These are phyloP conservation scores for Ctenopoma kingsleyae DNA, from an alignment of 2,797 vertebrate species.

Conservation along the genomic window DNA sequence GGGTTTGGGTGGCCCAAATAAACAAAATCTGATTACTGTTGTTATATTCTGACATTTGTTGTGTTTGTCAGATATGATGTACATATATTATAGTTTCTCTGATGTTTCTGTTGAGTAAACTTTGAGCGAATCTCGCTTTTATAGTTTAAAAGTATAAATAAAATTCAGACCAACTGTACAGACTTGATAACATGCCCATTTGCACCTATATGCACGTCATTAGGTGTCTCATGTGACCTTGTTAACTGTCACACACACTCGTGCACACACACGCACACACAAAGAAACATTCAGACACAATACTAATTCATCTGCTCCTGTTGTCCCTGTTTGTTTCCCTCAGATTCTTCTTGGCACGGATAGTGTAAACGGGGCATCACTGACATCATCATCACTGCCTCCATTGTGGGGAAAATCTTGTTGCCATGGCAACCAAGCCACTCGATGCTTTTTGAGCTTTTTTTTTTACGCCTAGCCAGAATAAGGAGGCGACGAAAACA, in stretches of 20 bases:
- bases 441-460: conserved; percentile 32
- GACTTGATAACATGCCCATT: not conserved
- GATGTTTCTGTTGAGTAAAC: not conserved
- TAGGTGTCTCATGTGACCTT: not conserved
- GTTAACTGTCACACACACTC: not conserved
- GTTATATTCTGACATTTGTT: no score
- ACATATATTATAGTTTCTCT: not conserved
- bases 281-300: conserved; percentile 15
- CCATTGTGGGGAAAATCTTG: conserved; percentile 52
- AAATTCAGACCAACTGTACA: not conserved
- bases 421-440: conserved; percentile 69
- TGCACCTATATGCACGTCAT: not conserved
- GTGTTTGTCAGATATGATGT: no score
- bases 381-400: conserved; percentile 69
- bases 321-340: conserved; percentile 16
- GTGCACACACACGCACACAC: not conserved
- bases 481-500: conserved; percentile 4
- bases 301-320: not conserved
- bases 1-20: no score
- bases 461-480: conserved; percentile 3
- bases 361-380: conserved; percentile 35
- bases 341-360: conserved; percentile 1
- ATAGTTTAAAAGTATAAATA: not conserved
- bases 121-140: not conserved
- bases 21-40: no score